Base-by-base conservation (phyloP, 2,888 invertebrate genomes). In the Acanthosoma haemorrhoidale region DNA sequence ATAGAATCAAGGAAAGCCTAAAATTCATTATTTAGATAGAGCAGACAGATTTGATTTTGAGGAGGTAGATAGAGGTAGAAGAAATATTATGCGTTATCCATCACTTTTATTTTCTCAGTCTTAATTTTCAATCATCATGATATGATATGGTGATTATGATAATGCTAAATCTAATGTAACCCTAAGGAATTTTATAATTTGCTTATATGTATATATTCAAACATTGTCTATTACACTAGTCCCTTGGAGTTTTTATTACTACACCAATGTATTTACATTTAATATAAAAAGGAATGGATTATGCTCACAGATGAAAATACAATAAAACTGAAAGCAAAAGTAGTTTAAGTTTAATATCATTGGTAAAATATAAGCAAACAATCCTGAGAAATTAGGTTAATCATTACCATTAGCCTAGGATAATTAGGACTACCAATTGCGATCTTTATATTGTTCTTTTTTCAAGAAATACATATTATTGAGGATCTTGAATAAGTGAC, bases 111-210 rank as follows among this genome's bases (percentile, higher is more conserved):
- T 68, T 38, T 13, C 59, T 68, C 68, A 68, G 68, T 68, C 68
- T 68, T 68, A 41, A 57, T 68, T 68, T 68, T 68, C 68, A 68
- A 68, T 68, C 68, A 68, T 68, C 58, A 59, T 68, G 68, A 68
- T 68, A 68, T 68, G 68, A 25, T 68, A 68, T 68, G 68, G 68
- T 39, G 59, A 38, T 68, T 39, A 51, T 51, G 13, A 59, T 29
- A 67, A 66, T 25, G 6, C 67, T 67, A 67, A 29, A 57, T 31
- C 57, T 57, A 67, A 57, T 36, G 39, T 43, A 39, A 43, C 29
- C 38, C 25, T 64, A 64, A 64, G 31, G 41, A 41, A 8, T 57
- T 57, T 67, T 51, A 25, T 43, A 57, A 29, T 13, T 32, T 32
- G 15, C 18, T 34, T n/a, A 21, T 34, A 57, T 34, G 51, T 29